Conservation (phyloP, 2,113 vertebrate species). For the Zosterops pallidus region DNA sequence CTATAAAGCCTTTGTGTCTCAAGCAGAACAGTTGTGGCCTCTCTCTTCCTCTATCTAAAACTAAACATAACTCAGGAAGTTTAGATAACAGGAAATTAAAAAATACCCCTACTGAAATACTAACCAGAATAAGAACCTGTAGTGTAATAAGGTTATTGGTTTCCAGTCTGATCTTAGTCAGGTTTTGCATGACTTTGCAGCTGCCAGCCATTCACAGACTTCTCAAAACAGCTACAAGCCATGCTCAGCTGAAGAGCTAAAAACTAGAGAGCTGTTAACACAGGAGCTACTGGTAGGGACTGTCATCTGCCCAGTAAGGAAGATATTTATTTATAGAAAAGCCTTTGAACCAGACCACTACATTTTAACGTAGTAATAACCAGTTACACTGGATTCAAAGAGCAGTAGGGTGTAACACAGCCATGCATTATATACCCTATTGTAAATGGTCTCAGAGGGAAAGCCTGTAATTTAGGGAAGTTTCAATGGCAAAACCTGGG, state of each 20-base stretch:
- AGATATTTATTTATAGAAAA: conserved; percentile 80
- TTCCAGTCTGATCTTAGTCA: neutral
- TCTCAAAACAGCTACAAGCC: conserved; percentile 30
- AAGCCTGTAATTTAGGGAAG: conserved; percentile 76
- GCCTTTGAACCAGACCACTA: conserved; percentile 67
- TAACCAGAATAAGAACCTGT: neutral
- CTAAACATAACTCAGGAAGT: neutral
- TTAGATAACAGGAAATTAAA: neutral
- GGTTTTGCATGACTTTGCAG: conserved; percentile 29
- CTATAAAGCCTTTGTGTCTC: neutral
- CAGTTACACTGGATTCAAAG: conserved; percentile 74
- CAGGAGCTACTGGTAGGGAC: conserved; percentile 37
- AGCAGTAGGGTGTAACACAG: conserved; percentile 70
- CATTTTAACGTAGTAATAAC: conserved; percentile 77
- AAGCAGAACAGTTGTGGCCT: neutral
- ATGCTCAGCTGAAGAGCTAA: neutral
- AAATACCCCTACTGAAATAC: neutral
- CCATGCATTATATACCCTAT: conserved; percentile 73
- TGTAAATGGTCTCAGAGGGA: conserved; percentile 73
- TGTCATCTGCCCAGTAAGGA: conserved; percentile 59
- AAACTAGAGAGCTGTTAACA: conserved; percentile 52
- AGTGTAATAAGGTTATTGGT: conserved; percentile 18
- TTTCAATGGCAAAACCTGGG: conserved; percentile 73
- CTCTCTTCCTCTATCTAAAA: neutral
- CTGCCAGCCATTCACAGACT: conserved; percentile 38